Evolutionary conservation across 2,797 vertebrate species (phyloP).

Genomic region (Thripadectes ignobilis): DNA sequence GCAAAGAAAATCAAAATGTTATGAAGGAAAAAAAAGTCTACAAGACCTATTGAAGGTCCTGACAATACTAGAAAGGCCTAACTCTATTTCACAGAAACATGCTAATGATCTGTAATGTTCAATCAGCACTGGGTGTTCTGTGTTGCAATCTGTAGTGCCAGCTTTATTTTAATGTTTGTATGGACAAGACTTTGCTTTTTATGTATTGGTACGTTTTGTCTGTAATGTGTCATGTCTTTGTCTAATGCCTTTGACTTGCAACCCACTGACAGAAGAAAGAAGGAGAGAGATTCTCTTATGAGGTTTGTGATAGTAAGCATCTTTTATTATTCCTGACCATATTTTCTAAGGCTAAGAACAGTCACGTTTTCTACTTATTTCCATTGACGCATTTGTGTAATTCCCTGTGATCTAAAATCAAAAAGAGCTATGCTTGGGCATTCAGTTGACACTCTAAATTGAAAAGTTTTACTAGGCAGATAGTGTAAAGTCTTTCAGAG

Average conservation of each 20-base stretch:
- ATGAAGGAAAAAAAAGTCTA: background rate
- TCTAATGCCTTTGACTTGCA: slow-evolving; percentile 82
- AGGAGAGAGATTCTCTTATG: slow-evolving; percentile 97
- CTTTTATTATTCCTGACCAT: slow-evolving; percentile 50
- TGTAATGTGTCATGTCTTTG: slow-evolving; percentile 87
- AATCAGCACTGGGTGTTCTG: background rate
- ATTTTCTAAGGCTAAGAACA: slow-evolving; percentile 1
- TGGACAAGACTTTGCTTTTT: slow-evolving; percentile 33
- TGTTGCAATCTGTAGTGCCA: slow-evolving; percentile 19
- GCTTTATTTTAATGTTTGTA: slow-evolving; percentile 38
- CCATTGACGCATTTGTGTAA: slow-evolving; percentile 34
- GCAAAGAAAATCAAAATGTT: background rate
- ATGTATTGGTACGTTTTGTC: slow-evolving; percentile 55
- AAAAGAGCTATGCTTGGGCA: slow-evolving; percentile 51
- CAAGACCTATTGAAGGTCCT: background rate
- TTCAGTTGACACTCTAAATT: background rate
- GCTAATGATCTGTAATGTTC: slow-evolving; percentile 67
- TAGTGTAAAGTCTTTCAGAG: background rate
- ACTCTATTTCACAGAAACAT: background rate
- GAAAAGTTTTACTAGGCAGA: background rate
- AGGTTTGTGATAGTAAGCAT: slow-evolving; percentile 90
- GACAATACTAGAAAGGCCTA: background rate
- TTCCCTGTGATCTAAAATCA: background rate
- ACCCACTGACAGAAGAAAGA: slow-evolving; percentile 90
- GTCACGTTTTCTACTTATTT: background rate